These are phyloP conservation scores for Copidosoma aretas DNA, from an alignment of 2,888 invertebrate species.

Conservation along the genomic window DNA sequence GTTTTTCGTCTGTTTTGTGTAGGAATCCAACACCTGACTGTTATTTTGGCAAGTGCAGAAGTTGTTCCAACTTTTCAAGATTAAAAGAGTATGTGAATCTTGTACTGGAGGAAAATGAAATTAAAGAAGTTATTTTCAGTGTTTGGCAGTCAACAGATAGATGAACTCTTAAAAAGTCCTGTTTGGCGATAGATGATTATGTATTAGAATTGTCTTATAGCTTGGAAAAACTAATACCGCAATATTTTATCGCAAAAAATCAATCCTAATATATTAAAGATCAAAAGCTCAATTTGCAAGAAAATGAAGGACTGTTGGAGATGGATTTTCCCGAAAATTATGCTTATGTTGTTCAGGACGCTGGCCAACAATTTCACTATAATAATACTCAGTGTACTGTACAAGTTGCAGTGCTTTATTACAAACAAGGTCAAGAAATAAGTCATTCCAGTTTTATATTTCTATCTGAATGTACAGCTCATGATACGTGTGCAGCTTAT, in stretches of 20 bases:
- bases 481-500: no score
- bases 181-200: background rate
- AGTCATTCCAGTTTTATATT: background rate
- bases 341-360: background rate
- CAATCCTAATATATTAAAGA: background rate
- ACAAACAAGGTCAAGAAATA: background rate
- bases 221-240: background rate
- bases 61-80: background rate
- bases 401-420: background rate
- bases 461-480: background rate
- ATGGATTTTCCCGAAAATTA: conserved; percentile 1
- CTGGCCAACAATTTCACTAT: background rate
- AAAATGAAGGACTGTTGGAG: background rate
- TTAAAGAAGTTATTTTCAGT: background rate
- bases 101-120: background rate
- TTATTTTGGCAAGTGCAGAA: background rate
- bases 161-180: background rate
- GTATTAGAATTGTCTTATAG: background rate
- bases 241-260: background rate
- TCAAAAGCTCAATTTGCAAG: background rate
- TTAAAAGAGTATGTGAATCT: no score
- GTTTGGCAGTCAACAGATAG: background rate
- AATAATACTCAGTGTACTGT: background rate
- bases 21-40: background rate
- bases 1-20: background rate